Percentiles rank a stretch among this genome's conserved stretches.
phyloP scores from a whole-genome alignment of 2,797 vertebrate genomes.

The Pangasius djambal region DNA sequence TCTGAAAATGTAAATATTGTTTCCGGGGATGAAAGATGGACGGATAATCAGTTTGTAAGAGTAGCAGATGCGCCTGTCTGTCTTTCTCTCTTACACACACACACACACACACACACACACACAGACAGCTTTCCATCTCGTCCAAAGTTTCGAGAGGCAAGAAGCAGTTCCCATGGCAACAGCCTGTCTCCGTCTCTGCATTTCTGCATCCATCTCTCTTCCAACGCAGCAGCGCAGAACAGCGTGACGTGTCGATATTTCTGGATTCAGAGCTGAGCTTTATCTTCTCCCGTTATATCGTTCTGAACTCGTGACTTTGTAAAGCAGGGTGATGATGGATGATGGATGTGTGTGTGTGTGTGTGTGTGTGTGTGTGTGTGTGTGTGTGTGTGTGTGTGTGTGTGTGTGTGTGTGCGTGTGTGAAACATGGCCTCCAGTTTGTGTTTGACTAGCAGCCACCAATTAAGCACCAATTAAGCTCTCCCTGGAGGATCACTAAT shows the following conservation, averaged over 20 bases:
- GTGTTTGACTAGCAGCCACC: not conserved
- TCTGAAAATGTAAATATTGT: constrained; percentile 16
- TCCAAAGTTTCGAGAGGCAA: constrained; percentile 42
- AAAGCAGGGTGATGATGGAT: not conserved
- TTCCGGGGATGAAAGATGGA: constrained; percentile 17
- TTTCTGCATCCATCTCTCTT: not conserved
- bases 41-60: not conserved
- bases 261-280: not conserved
- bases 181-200: constrained; percentile 23
- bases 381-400: constrained; percentile 6
- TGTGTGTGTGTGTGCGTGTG: constrained; percentile 9
- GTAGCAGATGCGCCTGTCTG: constrained; percentile 18
- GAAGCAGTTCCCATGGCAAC: constrained; percentile 52
- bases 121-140: constrained; percentile 27
- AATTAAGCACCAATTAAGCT: constrained; percentile 48
- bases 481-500: constrained; percentile 43
- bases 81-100: not conserved
- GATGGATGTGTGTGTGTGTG: not conserved
- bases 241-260: not conserved
- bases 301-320: constrained; percentile 15
- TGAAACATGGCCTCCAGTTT: constrained; percentile 25
- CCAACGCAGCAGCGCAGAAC: not conserved
- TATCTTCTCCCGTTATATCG: not conserved
- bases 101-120: not conserved
- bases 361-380: constrained; percentile 1